Base-by-base conservation (phyloP, 1,140 invertebrate species). In the Nylanderia fulva region DNA sequence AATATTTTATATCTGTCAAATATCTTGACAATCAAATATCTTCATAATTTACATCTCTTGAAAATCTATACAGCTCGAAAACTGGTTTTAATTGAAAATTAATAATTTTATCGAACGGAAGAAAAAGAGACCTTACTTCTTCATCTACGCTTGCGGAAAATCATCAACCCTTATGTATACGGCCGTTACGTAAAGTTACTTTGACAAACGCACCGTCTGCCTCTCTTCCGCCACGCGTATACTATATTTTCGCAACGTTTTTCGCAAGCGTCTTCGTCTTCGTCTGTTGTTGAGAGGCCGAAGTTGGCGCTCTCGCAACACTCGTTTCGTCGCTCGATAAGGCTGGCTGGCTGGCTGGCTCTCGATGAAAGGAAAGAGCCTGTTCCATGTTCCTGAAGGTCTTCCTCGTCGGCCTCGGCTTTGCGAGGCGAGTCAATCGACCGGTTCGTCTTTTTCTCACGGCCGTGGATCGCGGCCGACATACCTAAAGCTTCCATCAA, bases 401-500 rank as follows among this genome's bases (percentile, higher is more conserved):
- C 89, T 90, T 90, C 88, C 77, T 87, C 77, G 84, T 84, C 85
- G 88, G 80, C 82, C 86, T 85, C 87, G 86, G 87, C 83, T 90
- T 86, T 72, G 60, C 69, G 80, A 61, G 79, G 61, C 88, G 21
- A 91, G 86, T 87, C 79, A 85, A 80, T 69, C 66, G 76, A 48
- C 75, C 69, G 52, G 48, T 60, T 72, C 88, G 87, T 92, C 91
- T 88, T 91, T 92, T 92, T 92, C 91, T 92, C 92, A 92, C 91
- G 91, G 85, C 88, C 86, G 88, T 90, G 85, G 84, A 79, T 91
- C 79, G 3, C 84, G 84, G 61, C 86, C 85, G 86, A 91, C 86
- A 90, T 90, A 90, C 86, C 91, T 89, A 92, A 91, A 91, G 90
- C 90, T 91, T 92, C 90, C 87, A 91, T 92, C 91, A 91, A 93